Percentiles rank a stretch among this genome's conserved stretches.
Evolutionary conservation across 2,113 vertebrate genomes (phyloP).

Genomic region (Hemiprocne comata): DNA sequence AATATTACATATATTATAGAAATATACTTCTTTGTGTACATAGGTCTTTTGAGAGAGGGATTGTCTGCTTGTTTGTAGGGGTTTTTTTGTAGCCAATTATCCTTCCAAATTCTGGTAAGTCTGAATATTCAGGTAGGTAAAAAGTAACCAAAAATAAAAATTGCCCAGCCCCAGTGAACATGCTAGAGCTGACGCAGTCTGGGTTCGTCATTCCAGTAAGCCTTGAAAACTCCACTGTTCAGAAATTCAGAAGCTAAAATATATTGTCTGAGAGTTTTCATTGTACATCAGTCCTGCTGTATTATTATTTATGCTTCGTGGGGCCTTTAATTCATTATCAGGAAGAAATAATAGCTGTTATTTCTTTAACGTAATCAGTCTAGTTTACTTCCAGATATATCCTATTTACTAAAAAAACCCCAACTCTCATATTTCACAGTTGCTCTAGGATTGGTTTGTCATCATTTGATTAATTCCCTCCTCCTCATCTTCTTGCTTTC

Average conservation of each 20-base stretch:
- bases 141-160: neutral
- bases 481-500: neutral
- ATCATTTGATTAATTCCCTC: constrained; percentile 4
- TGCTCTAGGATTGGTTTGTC: neutral
- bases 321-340: neutral
- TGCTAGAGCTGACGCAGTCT: neutral
- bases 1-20: neutral
- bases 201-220: neutral
- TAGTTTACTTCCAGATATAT: neutral
- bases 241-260: neutral
- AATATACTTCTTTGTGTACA: neutral
- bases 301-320: neutral
- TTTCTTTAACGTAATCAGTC: constrained; percentile 1
- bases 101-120: neutral
- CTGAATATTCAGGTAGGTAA: fast-evolving
- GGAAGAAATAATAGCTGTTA: neutral
- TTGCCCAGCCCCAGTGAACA: no score
- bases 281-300: neutral
- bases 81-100: neutral
- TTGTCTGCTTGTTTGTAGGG: neutral
- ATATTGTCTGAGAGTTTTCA: neutral
- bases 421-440: neutral
- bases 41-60: neutral
- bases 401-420: neutral
- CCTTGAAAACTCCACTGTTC: neutral